These are phyloP conservation scores for Apamea anceps DNA, from an alignment of 2,888 invertebrate genomes.

Conservation along the genomic window DNA sequence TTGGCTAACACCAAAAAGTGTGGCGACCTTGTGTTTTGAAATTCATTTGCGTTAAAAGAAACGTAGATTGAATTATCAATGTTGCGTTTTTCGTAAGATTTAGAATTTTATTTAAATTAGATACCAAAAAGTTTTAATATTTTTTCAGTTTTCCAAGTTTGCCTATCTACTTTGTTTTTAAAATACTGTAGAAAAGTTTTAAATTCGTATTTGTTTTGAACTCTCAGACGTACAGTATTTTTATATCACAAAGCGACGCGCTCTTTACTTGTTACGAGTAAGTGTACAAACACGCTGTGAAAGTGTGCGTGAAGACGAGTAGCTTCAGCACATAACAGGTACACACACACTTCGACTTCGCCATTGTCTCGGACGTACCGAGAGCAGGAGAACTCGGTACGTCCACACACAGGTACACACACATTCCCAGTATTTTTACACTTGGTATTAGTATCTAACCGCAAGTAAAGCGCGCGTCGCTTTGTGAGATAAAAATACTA, in stretches of 20 bases:
- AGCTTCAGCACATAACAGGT: not conserved
- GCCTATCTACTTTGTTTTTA: not conserved
- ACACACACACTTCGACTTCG: not conserved
- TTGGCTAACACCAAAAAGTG: slow-evolving; percentile 18
- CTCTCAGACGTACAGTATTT: not conserved
- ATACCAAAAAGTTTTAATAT: not conserved
- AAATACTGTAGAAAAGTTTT: not conserved
- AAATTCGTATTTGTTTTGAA: not conserved
- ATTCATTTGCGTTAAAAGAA: slow-evolving; percentile 29
- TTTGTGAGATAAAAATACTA: not conserved
- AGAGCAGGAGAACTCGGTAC: no score
- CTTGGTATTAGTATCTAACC: not conserved
- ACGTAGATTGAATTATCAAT: slow-evolving; percentile 20
- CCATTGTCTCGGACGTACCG: not conserved
- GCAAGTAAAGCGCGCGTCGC: not conserved
- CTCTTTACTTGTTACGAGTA: not conserved
- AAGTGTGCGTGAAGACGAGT: not conserved
- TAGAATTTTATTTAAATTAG: not conserved
- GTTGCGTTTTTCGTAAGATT: not conserved
- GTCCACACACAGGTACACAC: no score
- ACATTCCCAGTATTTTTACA: not conserved
- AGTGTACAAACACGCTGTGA: not conserved
- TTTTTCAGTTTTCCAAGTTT: not conserved
- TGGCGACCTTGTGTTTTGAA: slow-evolving; percentile 9
- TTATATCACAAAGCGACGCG: not conserved